Evolutionary conservation across 2,113 vertebrate genomes (phyloP).

Genomic region (Python bivittatus): DNA sequence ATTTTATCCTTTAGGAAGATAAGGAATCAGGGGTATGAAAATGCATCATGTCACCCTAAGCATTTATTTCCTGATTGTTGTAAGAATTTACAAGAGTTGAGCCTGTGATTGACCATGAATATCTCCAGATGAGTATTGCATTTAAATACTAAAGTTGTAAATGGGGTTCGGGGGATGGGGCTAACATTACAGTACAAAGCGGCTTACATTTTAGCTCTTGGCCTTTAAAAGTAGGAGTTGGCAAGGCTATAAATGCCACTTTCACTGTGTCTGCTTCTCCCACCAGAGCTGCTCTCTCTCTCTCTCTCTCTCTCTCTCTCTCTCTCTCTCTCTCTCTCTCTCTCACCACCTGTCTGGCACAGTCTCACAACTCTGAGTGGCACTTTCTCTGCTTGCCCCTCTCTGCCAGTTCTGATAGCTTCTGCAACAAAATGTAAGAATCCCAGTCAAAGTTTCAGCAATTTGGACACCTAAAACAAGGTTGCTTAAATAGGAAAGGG

Average conservation of each 20-base stretch:
- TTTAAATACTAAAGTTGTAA: neutral
- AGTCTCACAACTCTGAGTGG: neutral
- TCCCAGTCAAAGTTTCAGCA: too few species aligned
- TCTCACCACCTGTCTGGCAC: neutral
- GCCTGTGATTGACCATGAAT: neutral
- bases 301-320: too few species aligned
- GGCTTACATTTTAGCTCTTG: neutral
- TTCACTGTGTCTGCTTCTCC: neutral
- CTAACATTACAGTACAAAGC: neutral
- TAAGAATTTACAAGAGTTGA: neutral
- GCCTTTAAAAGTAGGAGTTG: neutral
- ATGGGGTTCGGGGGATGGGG: neutral
- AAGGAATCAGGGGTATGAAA: neutral
- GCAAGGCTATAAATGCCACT: too few species aligned
- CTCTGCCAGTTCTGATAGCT: neutral
- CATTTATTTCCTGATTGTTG: neutral
- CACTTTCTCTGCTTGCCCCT: neutral
- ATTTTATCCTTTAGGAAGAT: neutral
- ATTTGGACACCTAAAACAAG: neutral
- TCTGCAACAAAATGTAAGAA: neutral
- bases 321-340: neutral
- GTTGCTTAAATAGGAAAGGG: neutral
- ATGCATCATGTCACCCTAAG: neutral
- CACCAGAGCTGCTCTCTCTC: neutral
- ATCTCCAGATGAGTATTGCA: neutral